phyloP scores from a whole-genome alignment of 2,797 vertebrate genomes.

The Thamnophis elegans region DNA sequence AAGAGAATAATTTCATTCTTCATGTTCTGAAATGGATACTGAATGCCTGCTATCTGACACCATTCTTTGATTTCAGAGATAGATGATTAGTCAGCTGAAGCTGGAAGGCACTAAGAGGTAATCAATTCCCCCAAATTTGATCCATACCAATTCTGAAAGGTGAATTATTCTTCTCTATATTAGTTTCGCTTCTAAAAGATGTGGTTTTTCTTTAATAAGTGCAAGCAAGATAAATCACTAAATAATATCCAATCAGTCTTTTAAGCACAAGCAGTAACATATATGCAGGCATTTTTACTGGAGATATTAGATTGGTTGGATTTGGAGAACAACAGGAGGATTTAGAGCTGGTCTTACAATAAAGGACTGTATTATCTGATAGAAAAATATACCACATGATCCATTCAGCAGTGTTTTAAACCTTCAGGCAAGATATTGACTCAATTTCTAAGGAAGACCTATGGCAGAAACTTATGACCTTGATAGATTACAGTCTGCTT shows the following conservation, averaged over 20 bases:
- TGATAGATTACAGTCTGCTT: background rate
- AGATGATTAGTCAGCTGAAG: background rate
- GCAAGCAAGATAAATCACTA: background rate
- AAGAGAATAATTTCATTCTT: background rate
- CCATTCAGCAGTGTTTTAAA: background rate
- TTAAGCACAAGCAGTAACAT: background rate
- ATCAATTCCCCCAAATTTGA: background rate
- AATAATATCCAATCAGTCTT: background rate
- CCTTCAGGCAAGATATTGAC: background rate
- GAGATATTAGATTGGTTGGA: background rate
- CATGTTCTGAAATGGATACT: background rate
- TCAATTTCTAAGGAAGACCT: background rate
- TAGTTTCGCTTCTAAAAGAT: background rate
- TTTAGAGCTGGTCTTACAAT: background rate
- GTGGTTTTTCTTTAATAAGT: background rate
- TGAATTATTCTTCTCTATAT: background rate
- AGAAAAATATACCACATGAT: background rate
- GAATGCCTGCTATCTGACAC: background rate
- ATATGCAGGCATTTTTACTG: background rate
- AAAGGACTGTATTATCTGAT: background rate
- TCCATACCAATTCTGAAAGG: background rate
- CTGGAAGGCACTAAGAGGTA: background rate
- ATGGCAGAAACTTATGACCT: background rate
- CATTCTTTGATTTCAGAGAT: background rate
- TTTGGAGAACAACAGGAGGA: background rate